Base-by-base conservation (phyloP, 2,888 invertebrate species). In the Luffia ferchaultella region DNA sequence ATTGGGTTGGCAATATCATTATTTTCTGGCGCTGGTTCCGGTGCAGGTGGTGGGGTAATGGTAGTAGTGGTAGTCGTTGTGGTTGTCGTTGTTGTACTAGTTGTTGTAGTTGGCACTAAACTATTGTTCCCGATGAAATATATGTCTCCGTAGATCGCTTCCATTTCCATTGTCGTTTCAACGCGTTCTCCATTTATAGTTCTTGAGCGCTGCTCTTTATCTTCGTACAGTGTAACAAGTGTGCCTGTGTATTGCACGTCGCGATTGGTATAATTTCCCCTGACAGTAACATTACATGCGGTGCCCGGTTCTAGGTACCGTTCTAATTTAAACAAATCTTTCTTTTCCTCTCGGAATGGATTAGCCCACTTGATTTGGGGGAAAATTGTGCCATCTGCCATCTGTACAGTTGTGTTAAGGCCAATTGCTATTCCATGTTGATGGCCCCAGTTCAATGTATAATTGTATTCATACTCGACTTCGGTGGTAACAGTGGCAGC, bases 361-460 rank as follows among this genome's bases (percentile, higher is more conserved):
- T 86, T 85, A 1, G 91, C 92, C 95, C 94, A 95, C 58, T 87
- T 85, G 53, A 91, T 87, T 58, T 88, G 86, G 2, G 86, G 85
- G 16, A 88, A 73, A 46, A 72, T 61, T 1, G 85, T 85, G 1
- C 88, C 88, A 58, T 90, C 88, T 2, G 75, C 76, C 60, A 87
- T 73, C 57, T 80, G 85, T 51, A 92, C 87, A 9, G 82, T 85
- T 20, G 90, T 90, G 49, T 88, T 88, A 48, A 92, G 73, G 3
- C 91, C 92, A 52, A 88, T 90, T 45, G 90, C 87, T 70, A 89
- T 90, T 54, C 88, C 93, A 66, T 86, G 90, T 2, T 87, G 90
- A 60, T 91, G 91, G 16, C 94, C 94, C 93, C 93, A 95, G 64
- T 90, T 90, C 54, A 91, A 80, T 16, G 86, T 85, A 60, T 91